Percentiles rank a stretch among this genome's conserved stretches.
phyloP scores from a whole-genome alignment of 2,888 invertebrate species.

The Linhomoeus sp. region DNA sequence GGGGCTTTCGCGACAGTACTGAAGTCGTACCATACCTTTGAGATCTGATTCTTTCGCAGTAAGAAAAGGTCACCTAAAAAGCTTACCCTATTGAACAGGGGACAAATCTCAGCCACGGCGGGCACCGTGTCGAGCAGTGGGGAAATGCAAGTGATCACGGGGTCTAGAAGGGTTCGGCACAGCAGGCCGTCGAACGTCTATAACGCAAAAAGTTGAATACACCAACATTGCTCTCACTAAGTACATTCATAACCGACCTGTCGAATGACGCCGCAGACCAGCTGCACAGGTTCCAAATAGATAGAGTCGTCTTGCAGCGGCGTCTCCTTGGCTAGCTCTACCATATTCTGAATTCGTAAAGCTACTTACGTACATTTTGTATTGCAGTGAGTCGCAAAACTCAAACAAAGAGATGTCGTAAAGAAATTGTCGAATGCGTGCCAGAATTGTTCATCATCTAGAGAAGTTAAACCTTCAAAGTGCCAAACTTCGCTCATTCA shows the following conservation, averaged over 20 bases:
- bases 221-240: no score
- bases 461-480: constrained; percentile 3
- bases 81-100: constrained; percentile 37
- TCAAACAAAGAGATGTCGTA: no score
- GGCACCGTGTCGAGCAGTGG: constrained; percentile 48
- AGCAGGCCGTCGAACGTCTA: constrained; percentile 9
- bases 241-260: no score
- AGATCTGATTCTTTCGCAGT: no score
- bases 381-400: no score
- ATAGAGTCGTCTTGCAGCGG: constrained; percentile 56
- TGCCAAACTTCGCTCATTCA: no score
- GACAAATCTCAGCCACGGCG: constrained; percentile 42
- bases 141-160: constrained; percentile 36
- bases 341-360: constrained; percentile 42
- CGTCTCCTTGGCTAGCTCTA: constrained; percentile 51
- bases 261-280: constrained; percentile 5
- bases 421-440: no score
- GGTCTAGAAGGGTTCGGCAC: constrained; percentile 30
- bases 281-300: constrained; percentile 46
- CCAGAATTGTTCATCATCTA: no score
- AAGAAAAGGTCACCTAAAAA: no score
- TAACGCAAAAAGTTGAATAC: constrained; percentile 14
- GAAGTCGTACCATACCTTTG: constrained; percentile 26
- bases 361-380: no score
- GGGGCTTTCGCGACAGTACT: constrained; percentile 46